Percentiles rank a stretch among this genome's conserved stretches.
Evolutionary conservation across 2,797 vertebrate genomes (phyloP).

Genomic region (Tangara arthus): DNA sequence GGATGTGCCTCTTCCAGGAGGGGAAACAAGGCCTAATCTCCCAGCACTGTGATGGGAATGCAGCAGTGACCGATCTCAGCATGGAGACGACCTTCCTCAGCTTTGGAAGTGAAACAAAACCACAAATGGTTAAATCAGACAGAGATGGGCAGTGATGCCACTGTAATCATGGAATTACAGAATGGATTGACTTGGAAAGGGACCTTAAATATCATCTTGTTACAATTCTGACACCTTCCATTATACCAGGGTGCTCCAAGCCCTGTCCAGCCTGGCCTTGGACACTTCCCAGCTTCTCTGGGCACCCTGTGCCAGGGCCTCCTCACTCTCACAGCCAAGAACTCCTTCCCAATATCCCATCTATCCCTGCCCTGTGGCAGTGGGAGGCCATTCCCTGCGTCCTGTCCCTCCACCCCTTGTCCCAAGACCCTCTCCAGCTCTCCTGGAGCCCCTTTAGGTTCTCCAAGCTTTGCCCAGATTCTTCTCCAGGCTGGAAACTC

Average conservation of each 20-base stretch:
- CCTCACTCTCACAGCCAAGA: fast-evolving
- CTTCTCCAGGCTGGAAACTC: neutral
- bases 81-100: fast-evolving
- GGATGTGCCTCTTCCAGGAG: neutral
- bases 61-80: neutral
- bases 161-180: neutral
- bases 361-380: fast-evolving
- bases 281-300: neutral
- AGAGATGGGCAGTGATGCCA: neutral
- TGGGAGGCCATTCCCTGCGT: neutral
- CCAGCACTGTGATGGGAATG: neutral
- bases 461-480: neutral
- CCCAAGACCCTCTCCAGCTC: neutral
- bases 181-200: neutral
- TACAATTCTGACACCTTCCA: neutral
- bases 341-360: neutral
- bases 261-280: fast-evolving
- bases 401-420: neutral
- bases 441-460: neutral
- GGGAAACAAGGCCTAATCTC: fast-evolving
- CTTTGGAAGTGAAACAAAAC: neutral
- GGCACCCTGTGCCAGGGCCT: fast-evolving
- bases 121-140: neutral
- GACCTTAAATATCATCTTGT: neutral
- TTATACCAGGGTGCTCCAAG: neutral